Conservation (phyloP, 64 coral and sea anemone species). For the Pachyseris speciosa region DNA sequence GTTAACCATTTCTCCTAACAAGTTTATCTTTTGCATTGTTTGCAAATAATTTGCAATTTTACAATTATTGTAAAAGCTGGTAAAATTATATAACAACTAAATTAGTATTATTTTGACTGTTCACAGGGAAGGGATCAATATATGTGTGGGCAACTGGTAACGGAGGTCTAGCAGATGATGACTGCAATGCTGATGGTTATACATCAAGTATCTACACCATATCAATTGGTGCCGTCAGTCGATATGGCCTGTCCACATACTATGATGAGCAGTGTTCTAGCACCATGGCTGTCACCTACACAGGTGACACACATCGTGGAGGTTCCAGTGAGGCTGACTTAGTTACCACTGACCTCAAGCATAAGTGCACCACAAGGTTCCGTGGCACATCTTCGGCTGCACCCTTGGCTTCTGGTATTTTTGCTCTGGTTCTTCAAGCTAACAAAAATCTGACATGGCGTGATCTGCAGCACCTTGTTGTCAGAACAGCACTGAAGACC, state of each 20-base stretch:
- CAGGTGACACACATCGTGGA: constrained; percentile 89
- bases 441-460: constrained; percentile 91
- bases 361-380: constrained; percentile 87
- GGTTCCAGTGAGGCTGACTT: constrained; percentile 72
- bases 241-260: constrained; percentile 94
- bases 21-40: too few relatives aligned
- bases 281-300: constrained; percentile 96
- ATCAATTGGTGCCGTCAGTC: constrained; percentile 96
- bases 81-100: background rate
- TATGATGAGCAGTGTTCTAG: constrained; percentile 98
- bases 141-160: constrained; percentile 99
- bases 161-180: constrained; percentile 93
- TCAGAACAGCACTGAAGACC: constrained; percentile 85
- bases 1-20: too few relatives aligned
- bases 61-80: background rate
- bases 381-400: constrained; percentile 96
- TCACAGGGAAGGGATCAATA: constrained; percentile 84
- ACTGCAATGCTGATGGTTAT: constrained; percentile 96
- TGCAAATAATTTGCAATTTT: too few relatives aligned
- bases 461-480: constrained; percentile 95
- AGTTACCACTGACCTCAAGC: constrained; percentile 92
- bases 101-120: background rate
- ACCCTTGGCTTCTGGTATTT: constrained; percentile 93
- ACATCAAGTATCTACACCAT: constrained; percentile 98
- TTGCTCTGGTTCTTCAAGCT: constrained; percentile 95